Percentiles rank a stretch among this genome's conserved stretches.
phyloP scores from a whole-genome alignment of 2,113 vertebrate species.

The Phylloscopus trochiloides region DNA sequence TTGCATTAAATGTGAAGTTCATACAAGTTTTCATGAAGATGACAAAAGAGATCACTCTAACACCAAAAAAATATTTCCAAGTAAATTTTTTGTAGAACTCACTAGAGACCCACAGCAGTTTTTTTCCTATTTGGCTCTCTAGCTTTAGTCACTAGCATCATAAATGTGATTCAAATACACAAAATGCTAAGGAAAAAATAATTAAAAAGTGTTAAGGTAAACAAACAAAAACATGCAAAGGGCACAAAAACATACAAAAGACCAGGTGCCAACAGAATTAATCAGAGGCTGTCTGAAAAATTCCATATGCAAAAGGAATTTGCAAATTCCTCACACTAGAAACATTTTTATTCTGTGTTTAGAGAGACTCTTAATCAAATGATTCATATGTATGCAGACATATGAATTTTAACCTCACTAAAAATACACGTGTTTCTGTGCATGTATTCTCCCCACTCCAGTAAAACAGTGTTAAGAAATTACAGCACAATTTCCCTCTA shows the following conservation, averaged over 20 bases:
- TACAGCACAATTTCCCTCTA: neutral
- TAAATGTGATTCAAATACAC: neutral
- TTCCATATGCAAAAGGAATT: neutral
- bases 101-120: neutral
- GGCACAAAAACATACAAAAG: neutral
- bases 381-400: neutral
- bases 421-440: rapidly evolving
- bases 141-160: neutral
- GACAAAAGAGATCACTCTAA: neutral
- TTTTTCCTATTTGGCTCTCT: neutral
- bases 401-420: neutral
- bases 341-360: neutral
- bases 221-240: neutral
- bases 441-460: neutral
- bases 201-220: neutral
- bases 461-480: neutral
- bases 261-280: neutral
- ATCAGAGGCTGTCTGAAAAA: neutral
- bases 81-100: neutral
- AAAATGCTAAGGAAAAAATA: neutral
- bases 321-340: neutral
- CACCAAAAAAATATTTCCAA: neutral
- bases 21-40: neutral
- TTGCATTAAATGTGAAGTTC: neutral
- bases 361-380: neutral